Conservation (phyloP, 2,797 vertebrate species). For the Pseudochirops corinnae region DNA sequence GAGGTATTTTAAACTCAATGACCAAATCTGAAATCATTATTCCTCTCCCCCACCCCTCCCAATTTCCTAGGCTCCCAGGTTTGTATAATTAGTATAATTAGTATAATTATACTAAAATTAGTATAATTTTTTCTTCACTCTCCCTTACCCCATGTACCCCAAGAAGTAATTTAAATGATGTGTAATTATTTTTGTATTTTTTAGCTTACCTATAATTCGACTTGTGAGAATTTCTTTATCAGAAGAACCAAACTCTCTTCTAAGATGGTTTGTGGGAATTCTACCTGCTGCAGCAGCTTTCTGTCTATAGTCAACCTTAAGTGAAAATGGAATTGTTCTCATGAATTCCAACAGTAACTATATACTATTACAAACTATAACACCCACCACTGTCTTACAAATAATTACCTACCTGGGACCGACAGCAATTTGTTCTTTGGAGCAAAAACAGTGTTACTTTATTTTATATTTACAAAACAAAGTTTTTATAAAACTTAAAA, state of each 20-base stretch:
- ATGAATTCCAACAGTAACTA: background rate
- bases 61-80: background rate
- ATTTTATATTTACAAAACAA: background rate
- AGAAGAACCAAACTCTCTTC: conserved; percentile 93
- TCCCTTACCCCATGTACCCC: background rate
- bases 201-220: conserved; percentile 93
- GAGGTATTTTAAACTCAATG: background rate
- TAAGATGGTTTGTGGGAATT: conserved; percentile 97
- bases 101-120: too few species aligned
- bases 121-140: background rate
- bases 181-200: background rate
- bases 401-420: background rate
- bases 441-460: background rate
- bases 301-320: conserved; percentile 97
- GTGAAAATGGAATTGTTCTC: conserved; percentile 51
- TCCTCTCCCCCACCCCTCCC: background rate
- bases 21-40: background rate
- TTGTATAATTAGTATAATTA: too few species aligned
- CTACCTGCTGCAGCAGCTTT: conserved; percentile 98
- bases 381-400: background rate
- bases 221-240: conserved; percentile 98
- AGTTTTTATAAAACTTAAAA: background rate
- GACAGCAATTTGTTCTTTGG: background rate
- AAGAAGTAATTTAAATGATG: background rate
- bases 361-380: conserved; percentile 8